Evolutionary conservation across 2,113 vertebrate species (phyloP).

Genomic region (Theristicus caerulescens): DNA sequence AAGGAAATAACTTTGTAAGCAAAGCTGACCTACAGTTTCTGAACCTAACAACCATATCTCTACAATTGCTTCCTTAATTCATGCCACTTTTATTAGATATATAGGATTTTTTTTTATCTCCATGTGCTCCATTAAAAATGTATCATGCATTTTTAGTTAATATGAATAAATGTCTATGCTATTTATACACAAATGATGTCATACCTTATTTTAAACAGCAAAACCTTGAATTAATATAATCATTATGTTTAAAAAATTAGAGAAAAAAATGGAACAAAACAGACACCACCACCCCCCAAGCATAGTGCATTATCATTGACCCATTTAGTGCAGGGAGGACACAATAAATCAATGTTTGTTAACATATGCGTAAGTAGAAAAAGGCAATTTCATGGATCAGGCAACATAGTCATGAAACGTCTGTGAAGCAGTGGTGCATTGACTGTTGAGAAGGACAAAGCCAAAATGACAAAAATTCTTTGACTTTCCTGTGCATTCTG

Average conservation of each 20-base stretch:
- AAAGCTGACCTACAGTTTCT: neutral
- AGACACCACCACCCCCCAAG: neutral
- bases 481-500: neutral
- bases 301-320: neutral
- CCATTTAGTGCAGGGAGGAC: neutral
- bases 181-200: neutral
- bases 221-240: neutral
- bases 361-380: constrained; percentile 6
- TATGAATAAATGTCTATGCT: neutral
- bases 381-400: constrained; percentile 28
- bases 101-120: neutral
- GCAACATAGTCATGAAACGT: neutral
- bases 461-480: neutral
- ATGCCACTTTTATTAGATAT: neutral
- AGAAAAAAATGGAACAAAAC: neutral
- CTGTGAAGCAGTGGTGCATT: neutral
- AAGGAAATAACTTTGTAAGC: neutral
- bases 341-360: constrained; percentile 50
- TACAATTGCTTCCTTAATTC: neutral
- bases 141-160: neutral
- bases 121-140: neutral
- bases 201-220: neutral
- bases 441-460: neutral
- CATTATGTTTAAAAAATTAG: neutral
- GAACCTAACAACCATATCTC: neutral